These are phyloP conservation scores for Otis tarda DNA, from an alignment of 2,113 vertebrate genomes.

Conservation along the genomic window DNA sequence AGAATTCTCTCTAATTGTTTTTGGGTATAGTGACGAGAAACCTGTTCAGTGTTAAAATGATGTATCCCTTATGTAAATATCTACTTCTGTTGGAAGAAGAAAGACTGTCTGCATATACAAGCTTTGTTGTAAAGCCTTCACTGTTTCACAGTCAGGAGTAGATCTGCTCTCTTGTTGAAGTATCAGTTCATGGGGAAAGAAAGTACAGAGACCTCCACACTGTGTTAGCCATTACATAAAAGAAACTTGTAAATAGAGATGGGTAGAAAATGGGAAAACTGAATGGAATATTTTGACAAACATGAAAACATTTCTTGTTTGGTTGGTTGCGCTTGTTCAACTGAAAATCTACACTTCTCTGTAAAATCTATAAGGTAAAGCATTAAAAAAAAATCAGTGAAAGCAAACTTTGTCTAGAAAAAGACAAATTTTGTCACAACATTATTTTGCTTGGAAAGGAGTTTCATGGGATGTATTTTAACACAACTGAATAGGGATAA, in stretches of 20 bases:
- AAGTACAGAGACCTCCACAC: neutral
- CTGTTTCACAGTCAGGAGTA: neutral
- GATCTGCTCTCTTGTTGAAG: neutral
- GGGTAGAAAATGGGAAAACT: neutral
- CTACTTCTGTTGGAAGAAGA: neutral
- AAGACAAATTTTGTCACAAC: neutral
- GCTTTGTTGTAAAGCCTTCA: neutral
- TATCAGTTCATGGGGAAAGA: neutral
- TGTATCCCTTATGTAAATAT: neutral
- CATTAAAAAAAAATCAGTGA: neutral
- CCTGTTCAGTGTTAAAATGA: neutral
- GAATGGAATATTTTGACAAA: neutral
- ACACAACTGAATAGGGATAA: neutral
- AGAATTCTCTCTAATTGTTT: neutral
- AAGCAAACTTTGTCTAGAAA: neutral
- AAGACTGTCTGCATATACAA: neutral
- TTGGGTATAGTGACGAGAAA: neutral
- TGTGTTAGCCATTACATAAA: neutral
- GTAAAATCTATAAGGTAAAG: neutral
- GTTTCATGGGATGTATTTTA: neutral
- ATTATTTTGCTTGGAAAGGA: neutral
- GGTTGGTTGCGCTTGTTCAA: neutral
- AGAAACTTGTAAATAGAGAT: neutral
- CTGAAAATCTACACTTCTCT: neutral
- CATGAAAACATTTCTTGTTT: neutral